These are phyloP conservation scores for Mythimna loreyi DNA, from an alignment of 2,888 invertebrate species.

Conservation along the genomic window DNA sequence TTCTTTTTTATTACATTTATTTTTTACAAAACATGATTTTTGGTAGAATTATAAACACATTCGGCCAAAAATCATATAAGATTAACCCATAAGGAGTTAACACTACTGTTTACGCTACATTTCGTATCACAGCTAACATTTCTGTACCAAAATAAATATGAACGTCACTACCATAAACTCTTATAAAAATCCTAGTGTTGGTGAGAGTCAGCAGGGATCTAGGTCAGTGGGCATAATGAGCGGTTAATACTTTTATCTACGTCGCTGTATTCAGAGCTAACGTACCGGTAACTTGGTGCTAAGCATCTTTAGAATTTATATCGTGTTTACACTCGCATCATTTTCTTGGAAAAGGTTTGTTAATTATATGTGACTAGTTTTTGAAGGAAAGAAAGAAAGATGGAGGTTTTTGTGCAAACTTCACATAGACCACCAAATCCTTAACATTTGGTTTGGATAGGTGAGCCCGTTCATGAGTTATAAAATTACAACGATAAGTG, in stretches of 20 bases:
- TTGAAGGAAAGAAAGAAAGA: too few species aligned
- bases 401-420: too few species aligned
- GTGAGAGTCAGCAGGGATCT: slow-evolving; percentile 32
- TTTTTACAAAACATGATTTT: too few species aligned
- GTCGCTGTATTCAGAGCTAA: slow-evolving; percentile 48
- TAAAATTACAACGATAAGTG: too few species aligned
- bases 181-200: slow-evolving; percentile 37
- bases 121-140: not conserved
- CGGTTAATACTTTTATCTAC: slow-evolving; percentile 62
- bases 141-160: not conserved
- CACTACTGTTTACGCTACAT: too few species aligned
- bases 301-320: slow-evolving; percentile 51
- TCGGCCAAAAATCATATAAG: too few species aligned
- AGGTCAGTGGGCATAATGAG: slow-evolving; percentile 58
- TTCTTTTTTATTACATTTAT: too few species aligned
- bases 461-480: too few species aligned
- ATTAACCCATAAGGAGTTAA: too few species aligned
- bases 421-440: too few species aligned
- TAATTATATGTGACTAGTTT: slow-evolving; percentile 23
- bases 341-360: slow-evolving; percentile 21
- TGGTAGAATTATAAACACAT: too few species aligned
- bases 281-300: slow-evolving; percentile 40
- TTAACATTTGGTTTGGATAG: too few species aligned
- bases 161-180: slow-evolving; percentile 9
- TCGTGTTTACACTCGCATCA: slow-evolving; percentile 28